phyloP scores from a whole-genome alignment of 2,888 invertebrate species.

The Pycnomerus fuliginosus region DNA sequence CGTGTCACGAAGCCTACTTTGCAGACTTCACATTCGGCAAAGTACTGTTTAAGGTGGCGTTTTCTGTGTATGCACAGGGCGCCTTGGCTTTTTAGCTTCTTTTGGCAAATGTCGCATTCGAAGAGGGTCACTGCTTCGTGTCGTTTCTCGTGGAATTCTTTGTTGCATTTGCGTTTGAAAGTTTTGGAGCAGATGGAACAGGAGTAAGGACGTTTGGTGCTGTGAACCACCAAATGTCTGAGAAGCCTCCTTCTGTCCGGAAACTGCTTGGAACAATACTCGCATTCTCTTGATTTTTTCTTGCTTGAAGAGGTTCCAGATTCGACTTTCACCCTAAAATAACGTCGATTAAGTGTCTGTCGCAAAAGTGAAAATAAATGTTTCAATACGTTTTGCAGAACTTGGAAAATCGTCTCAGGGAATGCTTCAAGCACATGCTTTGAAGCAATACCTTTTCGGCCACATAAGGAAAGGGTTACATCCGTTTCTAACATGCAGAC shows the following conservation, averaged over 20 bases:
- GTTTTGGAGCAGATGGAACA: conserved; percentile 18
- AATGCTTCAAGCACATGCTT: too few relatives aligned
- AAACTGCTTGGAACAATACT: not conserved
- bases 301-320: too few relatives aligned
- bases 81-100: conserved; percentile 51
- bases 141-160: conserved; percentile 34
- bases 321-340: too few relatives aligned
- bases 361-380: too few relatives aligned
- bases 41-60: conserved; percentile 57
- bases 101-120: conserved; percentile 48
- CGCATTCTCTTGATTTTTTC: too few relatives aligned
- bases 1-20: conserved; percentile 37
- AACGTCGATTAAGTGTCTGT: too few relatives aligned
- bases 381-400: too few relatives aligned
- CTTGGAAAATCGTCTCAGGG: too few relatives aligned
- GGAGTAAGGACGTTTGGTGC: not conserved
- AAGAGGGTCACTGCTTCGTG: conserved; percentile 47
- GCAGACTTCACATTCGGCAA: conserved; percentile 53
- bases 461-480: too few relatives aligned
- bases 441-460: too few relatives aligned
- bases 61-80: conserved; percentile 55
- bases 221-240: not conserved
- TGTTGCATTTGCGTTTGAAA: conserved; percentile 24
- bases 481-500: too few relatives aligned
- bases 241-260: not conserved